A percentile compares a stretch with the other conserved stretches of the same genome.
Evolutionary conservation across 2,113 vertebrate species (phyloP).

Genomic region (Neolamprologus caudopunctatus): DNA sequence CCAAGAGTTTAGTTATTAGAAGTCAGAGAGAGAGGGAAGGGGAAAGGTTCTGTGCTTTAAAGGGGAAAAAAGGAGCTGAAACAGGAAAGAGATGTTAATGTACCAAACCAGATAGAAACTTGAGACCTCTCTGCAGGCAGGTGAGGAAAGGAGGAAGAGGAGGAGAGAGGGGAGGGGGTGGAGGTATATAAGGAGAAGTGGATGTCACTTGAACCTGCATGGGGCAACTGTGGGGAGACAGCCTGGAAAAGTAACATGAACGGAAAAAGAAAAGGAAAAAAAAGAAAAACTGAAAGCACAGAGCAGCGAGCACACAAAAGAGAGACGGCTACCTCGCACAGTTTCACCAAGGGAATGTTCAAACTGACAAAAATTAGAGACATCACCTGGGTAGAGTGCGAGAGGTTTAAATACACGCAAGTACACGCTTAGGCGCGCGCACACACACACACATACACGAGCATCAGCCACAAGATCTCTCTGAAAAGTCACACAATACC

Average conservation of each 20-base stretch:
- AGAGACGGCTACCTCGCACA: slow-evolving; percentile 13
- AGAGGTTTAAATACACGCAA: background rate
- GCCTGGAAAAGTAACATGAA: slow-evolving; percentile 47
- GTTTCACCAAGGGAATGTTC: background rate
- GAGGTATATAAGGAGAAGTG: slow-evolving; percentile 22
- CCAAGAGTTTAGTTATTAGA: slow-evolving; percentile 33
- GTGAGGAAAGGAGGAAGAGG: background rate
- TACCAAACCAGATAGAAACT: slow-evolving; percentile 11
- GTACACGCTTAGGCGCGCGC: background rate
- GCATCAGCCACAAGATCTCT: background rate
- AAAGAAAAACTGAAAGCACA: slow-evolving; percentile 39
- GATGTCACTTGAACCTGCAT: slow-evolving; percentile 53
- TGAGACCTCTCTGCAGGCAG: slow-evolving; percentile 9
- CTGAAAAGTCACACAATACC: background rate
- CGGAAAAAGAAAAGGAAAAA: background rate
- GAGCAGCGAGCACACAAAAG: slow-evolving; percentile 50
- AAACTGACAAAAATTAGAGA: background rate
- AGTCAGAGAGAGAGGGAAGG: slow-evolving; percentile 28
- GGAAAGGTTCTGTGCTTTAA: slow-evolving; percentile 46
- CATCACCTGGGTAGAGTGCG: background rate
- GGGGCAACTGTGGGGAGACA: slow-evolving; percentile 44
- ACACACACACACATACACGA: background rate
- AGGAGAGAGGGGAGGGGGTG: background rate
- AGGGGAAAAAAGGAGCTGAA: slow-evolving; percentile 58
- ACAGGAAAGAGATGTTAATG: slow-evolving; percentile 68